Conservation (phyloP, 2,797 vertebrate species). For the Takifugu rubripes region DNA sequence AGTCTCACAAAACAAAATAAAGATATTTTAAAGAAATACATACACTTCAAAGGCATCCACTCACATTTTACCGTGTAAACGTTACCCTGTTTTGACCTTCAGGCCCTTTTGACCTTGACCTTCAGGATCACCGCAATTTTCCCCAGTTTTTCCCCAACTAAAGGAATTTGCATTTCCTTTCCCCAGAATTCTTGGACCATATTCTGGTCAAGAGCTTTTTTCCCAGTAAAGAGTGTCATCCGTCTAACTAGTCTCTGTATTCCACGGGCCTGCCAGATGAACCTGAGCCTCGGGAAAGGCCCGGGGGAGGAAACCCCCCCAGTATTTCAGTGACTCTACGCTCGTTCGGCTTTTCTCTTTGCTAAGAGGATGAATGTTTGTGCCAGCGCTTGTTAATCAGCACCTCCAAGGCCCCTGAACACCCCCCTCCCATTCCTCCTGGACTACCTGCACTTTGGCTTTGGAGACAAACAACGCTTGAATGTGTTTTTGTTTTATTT, state of each 20-base stretch:
- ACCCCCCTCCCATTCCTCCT: neutral
- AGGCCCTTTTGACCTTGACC: too few relatives aligned
- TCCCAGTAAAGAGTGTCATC: slow-evolving; percentile 3
- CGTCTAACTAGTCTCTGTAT: slow-evolving; percentile 12
- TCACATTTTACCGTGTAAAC: too few relatives aligned
- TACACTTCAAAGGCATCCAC: too few relatives aligned
- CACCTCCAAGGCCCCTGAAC: slow-evolving; percentile 34
- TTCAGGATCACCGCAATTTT: neutral
- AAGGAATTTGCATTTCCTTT: neutral
- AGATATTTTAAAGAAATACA: too few relatives aligned
- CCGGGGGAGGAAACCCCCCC: slow-evolving; percentile 1
- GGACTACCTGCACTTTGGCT: neutral
- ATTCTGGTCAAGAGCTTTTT: neutral
- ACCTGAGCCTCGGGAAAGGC: too few relatives aligned
- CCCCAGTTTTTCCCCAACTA: too few relatives aligned
- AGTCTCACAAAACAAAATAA: too few relatives aligned
- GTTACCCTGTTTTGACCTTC: too few relatives aligned
- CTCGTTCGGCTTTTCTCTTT: slow-evolving; percentile 7
- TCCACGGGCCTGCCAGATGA: slow-evolving; percentile 6
- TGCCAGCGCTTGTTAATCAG: slow-evolving; percentile 44
- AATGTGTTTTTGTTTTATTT: neutral
- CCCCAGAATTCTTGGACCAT: too few relatives aligned
- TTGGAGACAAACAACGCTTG: neutral
- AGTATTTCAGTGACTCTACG: slow-evolving; percentile 25
- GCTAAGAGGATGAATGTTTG: slow-evolving; percentile 11